A percentile compares a stretch with the other conserved stretches of the same genome.
Evolutionary conservation across 2,113 vertebrate genomes (phyloP).

Genomic region (Corydoras maculifer): DNA sequence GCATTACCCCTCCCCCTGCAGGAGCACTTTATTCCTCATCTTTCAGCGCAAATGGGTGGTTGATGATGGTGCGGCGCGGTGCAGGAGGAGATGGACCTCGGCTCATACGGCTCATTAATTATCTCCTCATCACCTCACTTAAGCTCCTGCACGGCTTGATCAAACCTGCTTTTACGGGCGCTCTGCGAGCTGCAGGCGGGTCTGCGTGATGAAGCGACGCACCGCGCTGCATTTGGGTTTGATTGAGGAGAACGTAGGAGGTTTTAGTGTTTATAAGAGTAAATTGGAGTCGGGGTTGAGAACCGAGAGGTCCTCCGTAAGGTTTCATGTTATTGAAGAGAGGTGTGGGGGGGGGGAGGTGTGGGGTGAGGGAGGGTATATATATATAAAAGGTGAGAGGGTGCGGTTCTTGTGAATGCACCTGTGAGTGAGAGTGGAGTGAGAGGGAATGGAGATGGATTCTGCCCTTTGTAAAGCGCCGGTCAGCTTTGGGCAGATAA

Average conservation of each 20-base stretch:
- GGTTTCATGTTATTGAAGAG: too few species aligned
- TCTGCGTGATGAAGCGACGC: slow-evolving; percentile 8
- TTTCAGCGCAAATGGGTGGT: not conserved
- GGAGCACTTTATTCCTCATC: not conserved
- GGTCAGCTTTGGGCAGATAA: slow-evolving; percentile 70
- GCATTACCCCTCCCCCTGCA: not conserved
- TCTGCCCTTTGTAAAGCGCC: slow-evolving; percentile 54
- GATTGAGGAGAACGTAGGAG: slow-evolving; percentile 22
- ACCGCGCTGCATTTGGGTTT: slow-evolving; percentile 45
- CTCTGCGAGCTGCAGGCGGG: slow-evolving; percentile 47
- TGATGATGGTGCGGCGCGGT: not conserved
- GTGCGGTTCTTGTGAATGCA: too few species aligned
- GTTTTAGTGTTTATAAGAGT: not conserved
- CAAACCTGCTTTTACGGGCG: slow-evolving; percentile 53
- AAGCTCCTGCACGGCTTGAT: slow-evolving; percentile 52
- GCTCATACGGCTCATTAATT: slow-evolving; percentile 66
- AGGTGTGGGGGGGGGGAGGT: too few species aligned
- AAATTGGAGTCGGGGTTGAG: slow-evolving; percentile 1
- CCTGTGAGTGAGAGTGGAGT: not conserved
- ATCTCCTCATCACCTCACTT: slow-evolving; percentile 54
- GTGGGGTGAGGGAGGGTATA: too few species aligned
- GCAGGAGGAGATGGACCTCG: slow-evolving; percentile 30
- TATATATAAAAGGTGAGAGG: too few species aligned
- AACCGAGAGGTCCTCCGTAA: not conserved
- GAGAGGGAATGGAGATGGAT: slow-evolving; percentile 56